These are phyloP conservation scores for Aptenodytes forsteri DNA, from an alignment of 2,113 vertebrate species.

Conservation along the genomic window DNA sequence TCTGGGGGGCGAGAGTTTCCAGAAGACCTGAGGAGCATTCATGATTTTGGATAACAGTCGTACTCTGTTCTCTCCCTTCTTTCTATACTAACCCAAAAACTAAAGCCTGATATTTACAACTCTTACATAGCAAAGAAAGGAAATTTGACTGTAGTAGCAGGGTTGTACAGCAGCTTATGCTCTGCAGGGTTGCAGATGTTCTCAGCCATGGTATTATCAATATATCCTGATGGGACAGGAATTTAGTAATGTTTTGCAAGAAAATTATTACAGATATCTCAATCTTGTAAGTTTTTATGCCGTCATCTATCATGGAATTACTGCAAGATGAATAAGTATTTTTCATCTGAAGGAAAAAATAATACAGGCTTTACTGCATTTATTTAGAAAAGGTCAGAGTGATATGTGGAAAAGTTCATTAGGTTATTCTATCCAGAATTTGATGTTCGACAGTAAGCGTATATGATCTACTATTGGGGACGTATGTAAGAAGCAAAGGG, in stretches of 20 bases:
- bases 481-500: rapidly evolving
- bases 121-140: not conserved
- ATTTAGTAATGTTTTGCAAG: not conserved
- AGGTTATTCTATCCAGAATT: not conserved
- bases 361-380: not conserved
- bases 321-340: not conserved
- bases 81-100: not conserved
- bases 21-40: not conserved
- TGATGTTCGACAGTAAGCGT: not conserved
- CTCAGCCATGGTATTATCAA: not conserved
- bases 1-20: not conserved
- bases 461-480: not conserved
- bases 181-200: not conserved
- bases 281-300: not conserved
- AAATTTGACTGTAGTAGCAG: not conserved
- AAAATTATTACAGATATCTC: not conserved
- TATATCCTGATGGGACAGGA: not conserved
- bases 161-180: not conserved
- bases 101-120: not conserved
- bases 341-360: not conserved
- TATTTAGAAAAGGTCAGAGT: not conserved
- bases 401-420: not conserved
- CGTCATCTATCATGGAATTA: not conserved
- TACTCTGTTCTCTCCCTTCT: not conserved
- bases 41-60: not conserved